phyloP scores from a whole-genome alignment of 1,140 invertebrate species.

The Chelonus insularis region DNA sequence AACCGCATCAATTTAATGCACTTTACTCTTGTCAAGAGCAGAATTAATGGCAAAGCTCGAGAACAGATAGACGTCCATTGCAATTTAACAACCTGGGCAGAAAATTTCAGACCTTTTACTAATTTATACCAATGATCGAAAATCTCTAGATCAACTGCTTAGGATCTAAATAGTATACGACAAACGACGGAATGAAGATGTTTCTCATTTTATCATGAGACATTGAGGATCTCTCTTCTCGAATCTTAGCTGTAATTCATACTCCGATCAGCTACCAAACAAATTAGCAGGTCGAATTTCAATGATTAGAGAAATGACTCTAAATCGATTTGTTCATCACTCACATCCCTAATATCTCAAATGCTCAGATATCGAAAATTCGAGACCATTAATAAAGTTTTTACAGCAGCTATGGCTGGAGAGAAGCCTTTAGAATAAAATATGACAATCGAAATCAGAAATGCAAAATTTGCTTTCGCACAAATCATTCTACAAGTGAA shows the following conservation, averaged over 20 bases:
- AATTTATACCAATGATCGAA: slow-evolving; percentile 26
- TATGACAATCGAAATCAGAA: not conserved
- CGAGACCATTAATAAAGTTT: slow-evolving; percentile 3
- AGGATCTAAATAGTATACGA: slow-evolving; percentile 23
- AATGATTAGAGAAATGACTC: slow-evolving; percentile 2
- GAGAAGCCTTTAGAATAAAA: not conserved
- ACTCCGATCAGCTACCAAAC: no score
- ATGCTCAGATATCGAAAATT: slow-evolving; percentile 16
- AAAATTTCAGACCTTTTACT: slow-evolving; percentile 29
- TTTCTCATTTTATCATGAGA: slow-evolving; percentile 19
- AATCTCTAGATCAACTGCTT: slow-evolving; percentile 24
- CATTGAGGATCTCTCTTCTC: no score
- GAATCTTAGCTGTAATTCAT: no score
- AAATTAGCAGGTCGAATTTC: not conserved
- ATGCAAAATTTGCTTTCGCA: not conserved
- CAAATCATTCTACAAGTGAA: slow-evolving; percentile 1
- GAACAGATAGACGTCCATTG: slow-evolving; percentile 28
- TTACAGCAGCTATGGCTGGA: slow-evolving; percentile 10
- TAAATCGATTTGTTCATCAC: slow-evolving; percentile 13
- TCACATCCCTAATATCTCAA: slow-evolving; percentile 13
- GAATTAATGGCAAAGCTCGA: slow-evolving; percentile 22
- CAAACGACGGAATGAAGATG: slow-evolving; percentile 22
- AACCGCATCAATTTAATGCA: slow-evolving; percentile 2
- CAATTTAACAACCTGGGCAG: slow-evolving; percentile 23
- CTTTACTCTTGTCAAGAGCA: slow-evolving; percentile 23